Conservation (phyloP, 2,888 invertebrate genomes). For the Noctua janthina region DNA sequence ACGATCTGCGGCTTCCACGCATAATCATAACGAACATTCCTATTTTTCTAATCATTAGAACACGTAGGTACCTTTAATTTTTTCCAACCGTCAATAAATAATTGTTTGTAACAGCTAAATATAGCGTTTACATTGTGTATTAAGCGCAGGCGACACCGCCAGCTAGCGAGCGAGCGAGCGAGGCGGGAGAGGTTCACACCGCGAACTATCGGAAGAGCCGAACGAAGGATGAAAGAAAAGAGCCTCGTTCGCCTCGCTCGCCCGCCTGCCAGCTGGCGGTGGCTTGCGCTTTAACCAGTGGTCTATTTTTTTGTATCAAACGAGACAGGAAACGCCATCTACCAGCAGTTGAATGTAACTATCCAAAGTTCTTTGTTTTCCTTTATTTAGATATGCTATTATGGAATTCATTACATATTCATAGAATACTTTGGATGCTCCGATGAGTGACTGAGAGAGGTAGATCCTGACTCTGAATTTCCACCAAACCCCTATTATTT, state of each 20-base stretch:
- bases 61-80: no score
- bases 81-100: background rate
- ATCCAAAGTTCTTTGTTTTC: background rate
- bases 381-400: background rate
- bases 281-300: no score
- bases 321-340: conserved; percentile 40
- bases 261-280: no score
- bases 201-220: no score
- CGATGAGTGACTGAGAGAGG: background rate
- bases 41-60: background rate
- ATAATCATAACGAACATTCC: background rate
- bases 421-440: background rate
- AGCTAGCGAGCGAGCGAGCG: no score
- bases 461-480: background rate
- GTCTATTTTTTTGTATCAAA: background rate
- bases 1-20: background rate
- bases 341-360: background rate
- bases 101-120: background rate
- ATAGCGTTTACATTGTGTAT: background rate
- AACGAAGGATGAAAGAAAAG: no score
- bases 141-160: no score
- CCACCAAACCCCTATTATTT: background rate
- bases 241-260: no score
- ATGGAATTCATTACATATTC: background rate
- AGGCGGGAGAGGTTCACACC: no score